phyloP scores from a whole-genome alignment of 2,797 vertebrate species.

The Babyrousa celebensis region DNA sequence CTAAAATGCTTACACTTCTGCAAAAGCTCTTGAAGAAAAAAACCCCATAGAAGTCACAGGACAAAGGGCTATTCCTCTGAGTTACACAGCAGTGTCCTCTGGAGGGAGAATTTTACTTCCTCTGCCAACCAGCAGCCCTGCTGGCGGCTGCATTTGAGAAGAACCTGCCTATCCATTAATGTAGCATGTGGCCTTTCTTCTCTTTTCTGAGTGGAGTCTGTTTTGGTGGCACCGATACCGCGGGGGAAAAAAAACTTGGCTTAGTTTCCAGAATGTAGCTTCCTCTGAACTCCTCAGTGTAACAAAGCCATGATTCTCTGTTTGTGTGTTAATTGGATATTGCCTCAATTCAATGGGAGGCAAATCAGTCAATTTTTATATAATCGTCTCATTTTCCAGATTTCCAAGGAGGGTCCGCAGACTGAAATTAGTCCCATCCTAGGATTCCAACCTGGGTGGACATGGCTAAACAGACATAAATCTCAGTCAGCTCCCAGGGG shows the following conservation, averaged over 20 bases:
- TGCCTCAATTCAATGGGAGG: conserved; percentile 37
- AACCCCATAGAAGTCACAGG: not conserved
- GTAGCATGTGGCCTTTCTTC: not conserved
- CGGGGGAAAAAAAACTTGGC: conserved; percentile 46
- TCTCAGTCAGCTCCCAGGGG: not conserved
- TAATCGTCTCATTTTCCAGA: conserved; percentile 51
- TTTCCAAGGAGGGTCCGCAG: not conserved
- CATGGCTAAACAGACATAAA: not conserved
- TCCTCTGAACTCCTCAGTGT: conserved; percentile 32
- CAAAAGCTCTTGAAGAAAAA: conserved; percentile 46
- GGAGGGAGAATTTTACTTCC: conserved; percentile 16
- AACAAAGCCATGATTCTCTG: not conserved
- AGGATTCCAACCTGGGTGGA: not conserved
- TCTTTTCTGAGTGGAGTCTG: not conserved
- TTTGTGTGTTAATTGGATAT: conserved; percentile 1
- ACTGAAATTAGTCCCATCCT: not conserved
- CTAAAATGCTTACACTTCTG: not conserved
- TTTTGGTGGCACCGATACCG: not conserved
- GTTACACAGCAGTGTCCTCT: not conserved
- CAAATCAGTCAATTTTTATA: conserved; percentile 25
- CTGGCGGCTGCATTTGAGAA: not conserved
- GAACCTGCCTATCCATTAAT: too few species aligned
- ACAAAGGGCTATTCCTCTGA: conserved; percentile 14
- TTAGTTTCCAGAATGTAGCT: not conserved
- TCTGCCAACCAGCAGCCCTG: not conserved